phyloP scores from a whole-genome alignment of 1,140 invertebrate species.

The Sipha flava region DNA sequence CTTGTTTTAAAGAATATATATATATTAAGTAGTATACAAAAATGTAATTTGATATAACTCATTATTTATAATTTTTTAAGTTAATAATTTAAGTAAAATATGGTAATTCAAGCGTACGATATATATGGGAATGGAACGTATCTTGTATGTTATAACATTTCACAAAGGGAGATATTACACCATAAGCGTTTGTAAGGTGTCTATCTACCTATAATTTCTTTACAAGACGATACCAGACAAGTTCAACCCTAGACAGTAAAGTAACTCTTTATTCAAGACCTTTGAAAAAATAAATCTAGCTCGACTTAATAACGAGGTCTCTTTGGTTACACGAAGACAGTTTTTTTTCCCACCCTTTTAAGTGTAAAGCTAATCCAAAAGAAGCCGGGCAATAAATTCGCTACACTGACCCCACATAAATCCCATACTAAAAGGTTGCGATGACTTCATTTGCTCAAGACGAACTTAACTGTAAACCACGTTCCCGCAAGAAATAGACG shows the following conservation, averaged over 20 bases:
- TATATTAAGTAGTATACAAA: too few relatives aligned
- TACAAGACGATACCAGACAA: background rate
- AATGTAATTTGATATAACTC: background rate
- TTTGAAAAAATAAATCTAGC: constrained; percentile 12
- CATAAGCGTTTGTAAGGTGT: background rate
- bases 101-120: background rate
- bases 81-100: background rate
- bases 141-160: background rate
- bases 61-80: background rate
- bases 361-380: constrained; percentile 5
- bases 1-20: background rate
- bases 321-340: background rate
- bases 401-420: background rate
- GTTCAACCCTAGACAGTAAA: background rate
- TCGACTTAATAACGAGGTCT: background rate
- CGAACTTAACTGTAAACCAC: background rate
- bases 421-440: background rate
- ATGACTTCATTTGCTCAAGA: constrained; percentile 2
- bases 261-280: background rate
- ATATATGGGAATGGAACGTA: background rate
- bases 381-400: constrained; percentile 10
- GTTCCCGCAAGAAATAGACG: background rate
- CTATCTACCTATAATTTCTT: background rate
- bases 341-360: background rate
- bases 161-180: background rate